A percentile compares a stretch with the other conserved stretches of the same genome.
Evolutionary conservation across 2,888 invertebrate species (phyloP).

Genomic region (Gandaritis pyraliata): DNA sequence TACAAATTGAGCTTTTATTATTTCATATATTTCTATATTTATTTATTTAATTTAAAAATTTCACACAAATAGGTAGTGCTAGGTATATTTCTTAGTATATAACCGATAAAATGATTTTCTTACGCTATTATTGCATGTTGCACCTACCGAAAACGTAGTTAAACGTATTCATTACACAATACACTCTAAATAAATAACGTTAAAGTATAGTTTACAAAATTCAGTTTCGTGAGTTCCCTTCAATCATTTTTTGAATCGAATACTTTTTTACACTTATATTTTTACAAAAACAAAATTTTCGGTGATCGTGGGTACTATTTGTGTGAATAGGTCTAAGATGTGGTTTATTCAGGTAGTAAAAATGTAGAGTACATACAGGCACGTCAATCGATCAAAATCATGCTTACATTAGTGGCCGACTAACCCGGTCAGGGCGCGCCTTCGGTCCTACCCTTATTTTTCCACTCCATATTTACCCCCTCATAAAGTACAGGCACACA

Average conservation of each 20-base stretch:
- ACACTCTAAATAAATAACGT: constrained; percentile 13
- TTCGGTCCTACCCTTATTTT: constrained; percentile 27
- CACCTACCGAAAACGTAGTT: constrained; percentile 39
- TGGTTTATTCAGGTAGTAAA: no score
- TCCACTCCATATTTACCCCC: neutral
- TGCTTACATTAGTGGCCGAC: constrained; percentile 22
- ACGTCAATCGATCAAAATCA: constrained; percentile 26
- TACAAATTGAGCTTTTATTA: constrained; percentile 35
- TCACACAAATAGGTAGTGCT: no score
- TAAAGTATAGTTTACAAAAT: constrained; percentile 9
- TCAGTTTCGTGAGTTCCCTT: constrained; percentile 12
- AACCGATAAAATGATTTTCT: constrained; percentile 5
- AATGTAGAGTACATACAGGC: no score
- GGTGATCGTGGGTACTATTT: no score
- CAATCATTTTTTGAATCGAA: neutral
- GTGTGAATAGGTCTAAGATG: no score
- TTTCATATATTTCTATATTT: no score
- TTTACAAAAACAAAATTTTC: no score
- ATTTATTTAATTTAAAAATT: no score
- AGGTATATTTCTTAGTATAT: neutral
- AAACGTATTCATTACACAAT: constrained; percentile 6
- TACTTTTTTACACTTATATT: no score
- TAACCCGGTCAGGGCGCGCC: constrained; percentile 40
- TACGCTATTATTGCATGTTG: constrained; percentile 47
- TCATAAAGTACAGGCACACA: constrained; percentile 11